These are phyloP conservation scores for Dichetophora obliterata DNA, from an alignment of 2,888 invertebrate species.

Conservation along the genomic window DNA sequence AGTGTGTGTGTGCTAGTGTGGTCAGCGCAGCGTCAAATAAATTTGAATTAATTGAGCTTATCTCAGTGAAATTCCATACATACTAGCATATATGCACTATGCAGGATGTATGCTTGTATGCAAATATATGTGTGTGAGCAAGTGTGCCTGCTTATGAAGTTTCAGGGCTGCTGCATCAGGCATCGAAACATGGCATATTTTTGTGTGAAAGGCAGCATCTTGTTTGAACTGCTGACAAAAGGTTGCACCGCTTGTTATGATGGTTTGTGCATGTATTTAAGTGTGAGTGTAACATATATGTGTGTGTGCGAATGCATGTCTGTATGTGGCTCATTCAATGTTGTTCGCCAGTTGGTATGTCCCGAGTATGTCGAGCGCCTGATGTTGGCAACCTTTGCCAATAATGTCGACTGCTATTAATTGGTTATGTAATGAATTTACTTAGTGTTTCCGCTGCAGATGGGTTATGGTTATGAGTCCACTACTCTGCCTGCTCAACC, in stretches of 20 bases:
- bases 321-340: not conserved
- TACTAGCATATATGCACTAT: not conserved
- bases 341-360: not conserved
- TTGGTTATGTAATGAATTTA: constrained; percentile 39
- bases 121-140: not conserved
- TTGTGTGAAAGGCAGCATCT: not conserved
- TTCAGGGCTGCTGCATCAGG: constrained; percentile 5
- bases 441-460: constrained; percentile 21
- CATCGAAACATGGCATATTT: not conserved
- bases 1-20: constrained; percentile 3
- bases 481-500: not conserved
- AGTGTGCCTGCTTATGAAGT: not conserved
- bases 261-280: not conserved
- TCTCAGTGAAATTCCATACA: constrained; percentile 46
- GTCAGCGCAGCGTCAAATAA: constrained; percentile 52
- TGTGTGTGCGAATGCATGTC: not conserved
- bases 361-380: not conserved
- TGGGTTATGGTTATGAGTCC: not conserved
- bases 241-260: not conserved
- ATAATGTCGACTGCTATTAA: constrained; percentile 32
- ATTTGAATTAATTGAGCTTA: constrained; percentile 61
- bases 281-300: not conserved
- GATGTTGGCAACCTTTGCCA: constrained; percentile 17
- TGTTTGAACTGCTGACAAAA: not conserved
- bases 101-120: not conserved